A percentile compares a stretch with the other conserved stretches of the same genome.
phyloP scores from a whole-genome alignment of 2,797 vertebrate species.

The Ctenopoma kingsleyae region DNA sequence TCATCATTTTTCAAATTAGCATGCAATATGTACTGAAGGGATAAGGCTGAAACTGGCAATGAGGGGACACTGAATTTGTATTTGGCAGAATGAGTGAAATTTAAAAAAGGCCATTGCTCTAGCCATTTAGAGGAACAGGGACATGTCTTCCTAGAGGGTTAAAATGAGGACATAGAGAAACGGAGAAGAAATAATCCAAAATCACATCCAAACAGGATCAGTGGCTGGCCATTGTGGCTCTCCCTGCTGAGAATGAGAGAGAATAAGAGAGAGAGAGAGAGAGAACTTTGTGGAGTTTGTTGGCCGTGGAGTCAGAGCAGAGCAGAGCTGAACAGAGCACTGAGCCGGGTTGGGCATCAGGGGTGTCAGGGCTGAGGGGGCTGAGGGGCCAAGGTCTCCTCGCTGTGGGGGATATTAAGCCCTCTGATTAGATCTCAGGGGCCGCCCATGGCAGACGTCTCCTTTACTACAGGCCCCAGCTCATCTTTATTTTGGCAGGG shows the following conservation, averaged over 20 bases:
- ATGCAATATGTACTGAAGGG: constrained; percentile 50
- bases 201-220: constrained; percentile 79
- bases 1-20: constrained; percentile 48
- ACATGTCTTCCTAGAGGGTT: constrained; percentile 68
- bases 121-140: constrained; percentile 53
- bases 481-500: constrained; percentile 87
- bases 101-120: constrained; percentile 54
- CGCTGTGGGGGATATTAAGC: constrained; percentile 86
- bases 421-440: constrained; percentile 87
- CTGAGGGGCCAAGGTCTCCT: constrained; percentile 84
- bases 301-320: constrained; percentile 71
- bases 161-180: constrained; percentile 75
- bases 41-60: constrained; percentile 23
- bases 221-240: constrained; percentile 74
- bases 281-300: constrained; percentile 81
- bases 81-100: constrained; percentile 51
- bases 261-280: constrained; percentile 38
- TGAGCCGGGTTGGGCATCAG: constrained; percentile 79
- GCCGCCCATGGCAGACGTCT: constrained; percentile 83
- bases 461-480: constrained; percentile 83
- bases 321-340: constrained; percentile 69
- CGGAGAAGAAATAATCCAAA: constrained; percentile 74
- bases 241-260: constrained; percentile 71
- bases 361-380: constrained; percentile 81
- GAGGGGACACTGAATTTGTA: constrained; percentile 48